phyloP scores from a whole-genome alignment of 1,140 invertebrate species.

The Caligus rogercresseyi region DNA sequence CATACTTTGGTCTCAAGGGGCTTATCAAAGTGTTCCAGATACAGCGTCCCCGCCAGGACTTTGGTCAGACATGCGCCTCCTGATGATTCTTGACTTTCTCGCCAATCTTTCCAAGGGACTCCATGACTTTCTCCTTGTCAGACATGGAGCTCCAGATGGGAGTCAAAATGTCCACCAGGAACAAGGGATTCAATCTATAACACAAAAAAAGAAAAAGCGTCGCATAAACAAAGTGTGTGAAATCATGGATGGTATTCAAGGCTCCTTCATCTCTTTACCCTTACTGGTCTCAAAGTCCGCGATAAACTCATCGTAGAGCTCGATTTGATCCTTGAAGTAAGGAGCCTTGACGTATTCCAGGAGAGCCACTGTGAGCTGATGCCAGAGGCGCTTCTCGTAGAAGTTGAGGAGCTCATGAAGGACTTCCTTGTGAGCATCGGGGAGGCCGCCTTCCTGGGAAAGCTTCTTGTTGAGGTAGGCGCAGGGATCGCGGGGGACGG shows the following conservation, averaged over 20 bases:
- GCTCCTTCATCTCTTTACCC: slow-evolving; percentile 19
- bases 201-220: slow-evolving; percentile 22
- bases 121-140: slow-evolving; percentile 59
- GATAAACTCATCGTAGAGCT: slow-evolving; percentile 71
- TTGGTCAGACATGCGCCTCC: slow-evolving; percentile 67
- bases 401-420: neutral
- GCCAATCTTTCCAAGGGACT: slow-evolving; percentile 67
- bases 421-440: neutral
- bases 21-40: slow-evolving; percentile 60
- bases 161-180: slow-evolving; percentile 68
- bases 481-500: neutral
- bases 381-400: slow-evolving; percentile 52
- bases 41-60: slow-evolving; percentile 63
- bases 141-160: slow-evolving; percentile 57
- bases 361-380: slow-evolving; percentile 77
- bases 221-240: neutral
- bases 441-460: neutral
- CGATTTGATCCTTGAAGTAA: slow-evolving; percentile 51
- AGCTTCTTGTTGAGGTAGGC: slow-evolving; percentile 4
- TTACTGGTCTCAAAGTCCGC: slow-evolving; percentile 82
- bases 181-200: slow-evolving; percentile 76
- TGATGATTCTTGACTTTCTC: slow-evolving; percentile 68
- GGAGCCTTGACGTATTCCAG: slow-evolving; percentile 61
- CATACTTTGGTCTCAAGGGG: slow-evolving; percentile 53
- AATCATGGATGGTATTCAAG: neutral